Base-by-base conservation (phyloP, 1,140 invertebrate genomes). In the Pogonus chalceus region DNA sequence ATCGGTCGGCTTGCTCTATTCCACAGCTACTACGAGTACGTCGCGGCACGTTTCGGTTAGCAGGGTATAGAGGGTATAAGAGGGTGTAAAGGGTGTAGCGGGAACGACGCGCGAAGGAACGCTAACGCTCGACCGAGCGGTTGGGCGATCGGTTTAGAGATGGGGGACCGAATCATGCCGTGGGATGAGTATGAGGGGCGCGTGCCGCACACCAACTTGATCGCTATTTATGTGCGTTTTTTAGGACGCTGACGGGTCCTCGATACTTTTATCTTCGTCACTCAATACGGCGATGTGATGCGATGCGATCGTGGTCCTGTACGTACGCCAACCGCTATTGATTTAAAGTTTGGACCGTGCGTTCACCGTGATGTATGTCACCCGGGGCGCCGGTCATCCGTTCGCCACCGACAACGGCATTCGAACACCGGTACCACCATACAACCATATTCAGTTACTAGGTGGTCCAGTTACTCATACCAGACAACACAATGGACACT, bases 341-440 rank as follows among this genome's bases (percentile, higher is more conserved):
- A 66, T 66, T 66, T 65, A 65, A 62, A 66, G 60, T 62, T 62
- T 60, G 62, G 26, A 31, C 26, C 26, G 59, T 62, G 60, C 62
- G 61, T 61, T 61, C 62, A 57, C 60, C 58, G 63, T 66, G 65
- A 66, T 66, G 63, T 64, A 66, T 66, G 63, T 63, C 60, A 58
- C 53, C 53, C 54, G 56, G 50, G 55, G 53, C 57, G 60, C 26
- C 14, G 58, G 56, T 57, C 58, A 61, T 65, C 62, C 57, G 58
- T 63, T 60, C 61, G 54, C 59, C 58, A 55, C 49, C 56, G 59
- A 63, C 58, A 64, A 65, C 64, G 64, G 61, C 62, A 63, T 62
- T 61, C 61, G 58, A 53, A 54, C 56, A 47, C 55, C 57, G 62
- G 59, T n/a, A n/a, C n/a, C n/a, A n/a, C n/a, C n/a, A n/a, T n/a